A percentile compares a stretch with the other conserved stretches of the same genome.
These are phyloP conservation scores for Atta texana DNA, from an alignment of 1,140 invertebrate genomes.

Conservation along the genomic window DNA sequence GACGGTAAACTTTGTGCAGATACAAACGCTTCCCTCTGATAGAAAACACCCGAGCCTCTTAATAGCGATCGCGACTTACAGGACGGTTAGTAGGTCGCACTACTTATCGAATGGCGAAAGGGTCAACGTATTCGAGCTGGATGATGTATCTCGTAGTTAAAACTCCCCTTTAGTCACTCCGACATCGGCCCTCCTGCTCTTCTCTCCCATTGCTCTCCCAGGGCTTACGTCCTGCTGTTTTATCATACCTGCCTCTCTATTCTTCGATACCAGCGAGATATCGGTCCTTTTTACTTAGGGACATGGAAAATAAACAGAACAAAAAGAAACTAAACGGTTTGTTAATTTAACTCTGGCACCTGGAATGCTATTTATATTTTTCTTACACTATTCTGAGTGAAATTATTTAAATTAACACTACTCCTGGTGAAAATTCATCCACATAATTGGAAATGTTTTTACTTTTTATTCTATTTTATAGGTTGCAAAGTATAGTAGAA, in stretches of 20 bases:
- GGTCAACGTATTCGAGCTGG: slow-evolving; percentile 77
- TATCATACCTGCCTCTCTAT: slow-evolving; percentile 40
- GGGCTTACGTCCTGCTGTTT: slow-evolving; percentile 69
- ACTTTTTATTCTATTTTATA: too few species aligned
- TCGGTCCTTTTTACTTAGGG: slow-evolving; percentile 18
- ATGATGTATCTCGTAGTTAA: slow-evolving; percentile 64
- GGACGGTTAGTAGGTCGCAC: slow-evolving; percentile 79
- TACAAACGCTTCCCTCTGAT: neutral
- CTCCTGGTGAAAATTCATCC: too few species aligned
- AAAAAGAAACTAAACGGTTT: neutral
- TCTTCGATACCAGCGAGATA: neutral
- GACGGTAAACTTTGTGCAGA: slow-evolving; percentile 10
- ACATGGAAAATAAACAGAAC: neutral
- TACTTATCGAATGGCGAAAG: slow-evolving; percentile 76
- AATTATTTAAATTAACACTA: too few species aligned
- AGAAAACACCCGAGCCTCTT: slow-evolving; percentile 33
- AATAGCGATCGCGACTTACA: slow-evolving; percentile 68
- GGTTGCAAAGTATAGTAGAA: too few species aligned
- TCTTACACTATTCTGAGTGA: too few species aligned
- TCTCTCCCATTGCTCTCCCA: neutral
- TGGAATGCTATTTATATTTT: too few species aligned
- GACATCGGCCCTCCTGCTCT: slow-evolving; percentile 41
- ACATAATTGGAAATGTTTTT: too few species aligned
- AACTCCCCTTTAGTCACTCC: slow-evolving; percentile 44
- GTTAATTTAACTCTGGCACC: neutral